A percentile compares a stretch with the other conserved stretches of the same genome.
phyloP scores from a whole-genome alignment of 2,797 vertebrate genomes.

The Phrynocephalus guinanensis region DNA sequence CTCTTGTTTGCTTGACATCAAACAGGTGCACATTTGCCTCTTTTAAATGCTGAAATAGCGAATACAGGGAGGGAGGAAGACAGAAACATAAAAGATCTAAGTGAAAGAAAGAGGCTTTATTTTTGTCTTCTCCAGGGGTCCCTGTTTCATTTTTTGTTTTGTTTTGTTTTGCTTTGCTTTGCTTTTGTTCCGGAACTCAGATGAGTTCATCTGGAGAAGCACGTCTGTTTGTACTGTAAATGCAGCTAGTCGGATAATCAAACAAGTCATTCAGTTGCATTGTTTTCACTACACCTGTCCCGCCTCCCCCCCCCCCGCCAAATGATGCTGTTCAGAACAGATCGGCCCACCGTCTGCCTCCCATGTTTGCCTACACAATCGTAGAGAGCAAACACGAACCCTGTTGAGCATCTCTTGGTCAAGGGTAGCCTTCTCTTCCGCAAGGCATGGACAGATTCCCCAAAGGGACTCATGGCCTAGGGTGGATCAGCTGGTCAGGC shows the following conservation, averaged over 20 bases:
- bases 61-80: neutral
- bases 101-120: neutral
- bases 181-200: neutral
- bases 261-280: neutral
- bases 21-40: neutral
- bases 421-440: too few relatives aligned
- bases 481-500: neutral
- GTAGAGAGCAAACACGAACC: neutral
- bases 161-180: too few relatives aligned
- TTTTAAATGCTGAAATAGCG: neutral
- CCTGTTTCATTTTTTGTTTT: neutral
- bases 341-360: conserved; percentile 3
- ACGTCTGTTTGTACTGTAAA: neutral
- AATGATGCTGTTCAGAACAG: neutral
- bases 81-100: neutral
- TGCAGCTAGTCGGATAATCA: conserved; percentile 26
- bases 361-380: conserved; percentile 9
- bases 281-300: conserved; percentile 38
- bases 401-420: neutral
- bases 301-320: neutral
- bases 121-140: neutral
- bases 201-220: neutral
- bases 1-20: neutral
- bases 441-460: neutral
- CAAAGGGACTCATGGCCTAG: too few relatives aligned